Evolutionary conservation across 2,113 vertebrate genomes (phyloP).

Genomic region (Alligator mississippiensis): DNA sequence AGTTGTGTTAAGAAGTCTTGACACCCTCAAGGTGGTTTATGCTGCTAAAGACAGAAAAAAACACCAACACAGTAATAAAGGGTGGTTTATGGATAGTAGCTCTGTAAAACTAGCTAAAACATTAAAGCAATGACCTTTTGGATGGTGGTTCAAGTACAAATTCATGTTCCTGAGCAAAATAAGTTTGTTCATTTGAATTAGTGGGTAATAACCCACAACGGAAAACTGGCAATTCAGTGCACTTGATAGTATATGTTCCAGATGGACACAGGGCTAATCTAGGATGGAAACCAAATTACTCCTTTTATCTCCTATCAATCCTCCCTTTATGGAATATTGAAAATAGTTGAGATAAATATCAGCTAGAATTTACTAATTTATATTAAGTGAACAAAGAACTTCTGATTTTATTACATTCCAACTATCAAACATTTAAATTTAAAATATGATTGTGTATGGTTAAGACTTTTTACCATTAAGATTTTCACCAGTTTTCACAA

Average conservation of each 20-base stretch:
- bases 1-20: neutral
- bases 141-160: neutral
- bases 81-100: neutral
- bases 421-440: conserved; percentile 16
- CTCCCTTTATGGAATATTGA: neutral
- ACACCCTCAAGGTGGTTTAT: neutral
- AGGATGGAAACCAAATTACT: neutral
- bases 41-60: neutral
- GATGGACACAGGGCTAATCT: neutral
- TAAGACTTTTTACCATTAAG: neutral
- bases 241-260: neutral
- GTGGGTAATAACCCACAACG: neutral
- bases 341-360: neutral
- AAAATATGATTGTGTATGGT: neutral
- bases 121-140: neutral
- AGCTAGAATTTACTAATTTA: conserved; percentile 1
- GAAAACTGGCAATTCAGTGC: neutral
- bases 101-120: conserved; percentile 6
- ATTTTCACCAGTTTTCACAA: neutral
- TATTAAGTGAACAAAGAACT: neutral
- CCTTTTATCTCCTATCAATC: neutral
- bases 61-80: neutral
- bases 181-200: conserved; percentile 34
- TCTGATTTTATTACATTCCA: neutral
- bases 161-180: conserved; percentile 19